Base-by-base conservation (phyloP, 2,888 invertebrate genomes). In the Nasonia oneida region DNA sequence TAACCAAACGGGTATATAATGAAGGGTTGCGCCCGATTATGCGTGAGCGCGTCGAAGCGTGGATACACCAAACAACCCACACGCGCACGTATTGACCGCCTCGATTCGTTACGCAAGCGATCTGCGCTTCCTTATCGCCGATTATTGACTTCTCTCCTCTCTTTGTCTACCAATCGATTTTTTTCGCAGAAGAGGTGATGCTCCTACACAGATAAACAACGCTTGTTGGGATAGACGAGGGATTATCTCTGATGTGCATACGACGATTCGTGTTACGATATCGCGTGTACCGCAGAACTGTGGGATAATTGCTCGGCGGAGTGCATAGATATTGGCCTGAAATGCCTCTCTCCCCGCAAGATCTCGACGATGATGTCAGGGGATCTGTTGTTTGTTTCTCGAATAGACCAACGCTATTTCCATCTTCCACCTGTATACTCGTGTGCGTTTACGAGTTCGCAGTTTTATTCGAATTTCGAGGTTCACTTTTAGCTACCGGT, bases 31-130 rank as follows among this genome's bases (percentile, higher is more conserved):
- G 37, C n/a, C n/a, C 47, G 57, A 61, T 61, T 61, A 61, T 61
- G 57, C 57, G 57, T 8, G 57, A 61, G 23, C 57, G 57, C 23
- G 23, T 61, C 57, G n/a, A 57, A 57, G 57, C 57, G 18, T n/a
- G n/a, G 15, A 29, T 29, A 29, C 29, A 29, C 37, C 3, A 37
- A 57, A 23, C n/a, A 61, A 29, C 76, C 64, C 64, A 78, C 79
- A 50, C 70, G 6, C n/a, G 8, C 15, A 61, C 6, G 6, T n/a
- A n/a, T 61, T 15, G 4, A 23, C 57, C 57, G 57, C 33, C 29
- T 71, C 79, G 80, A 80, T 71, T 80, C 57, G 80, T 80, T 80
- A 71, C 80, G 71, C 80, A 80, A 80, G 70, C 18, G 10, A 33
- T 5, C 47, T 61, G n/a, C 23, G 57, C n/a, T 61, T 61, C 57